These are phyloP conservation scores for Octonoba sinensis DNA, from an alignment of 2,888 invertebrate species.

Conservation along the genomic window DNA sequence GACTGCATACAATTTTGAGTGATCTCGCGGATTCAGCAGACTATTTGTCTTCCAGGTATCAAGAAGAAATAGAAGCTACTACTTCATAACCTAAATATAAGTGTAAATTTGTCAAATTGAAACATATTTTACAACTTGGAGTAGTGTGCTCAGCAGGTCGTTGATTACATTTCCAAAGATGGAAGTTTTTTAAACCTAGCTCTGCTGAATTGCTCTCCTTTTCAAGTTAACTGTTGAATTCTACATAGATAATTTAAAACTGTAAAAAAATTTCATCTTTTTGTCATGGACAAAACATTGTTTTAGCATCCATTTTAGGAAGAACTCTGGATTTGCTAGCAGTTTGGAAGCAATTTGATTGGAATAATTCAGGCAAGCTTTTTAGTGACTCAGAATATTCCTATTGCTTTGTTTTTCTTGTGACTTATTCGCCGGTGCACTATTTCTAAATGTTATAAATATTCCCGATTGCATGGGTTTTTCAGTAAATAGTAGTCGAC, in stretches of 20 bases:
- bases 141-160: conserved; percentile 11
- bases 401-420: no score
- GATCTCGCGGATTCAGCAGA: conserved; percentile 71
- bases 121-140: conserved; percentile 32
- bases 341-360: neutral
- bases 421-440: no score
- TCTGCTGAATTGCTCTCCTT: conserved; percentile 16
- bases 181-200: no score
- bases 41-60: conserved; percentile 69
- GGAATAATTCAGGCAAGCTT: conserved; percentile 11
- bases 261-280: conserved; percentile 9
- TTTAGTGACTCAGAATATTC: conserved; percentile 7
- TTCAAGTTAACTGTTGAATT: conserved; percentile 8
- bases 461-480: no score
- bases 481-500: no score
- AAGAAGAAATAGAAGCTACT: conserved; percentile 68
- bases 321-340: neutral
- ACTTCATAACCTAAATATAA: conserved; percentile 40
- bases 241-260: no score
- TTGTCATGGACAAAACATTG: conserved; percentile 9
- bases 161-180: no score
- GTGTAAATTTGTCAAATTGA: conserved; percentile 32
- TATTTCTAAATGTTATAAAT: no score
- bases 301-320: conserved; percentile 4
- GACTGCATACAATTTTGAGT: conserved; percentile 70